Evolutionary conservation across 2,797 vertebrate species (phyloP).

Genomic region (Sebastes taczanowskii): DNA sequence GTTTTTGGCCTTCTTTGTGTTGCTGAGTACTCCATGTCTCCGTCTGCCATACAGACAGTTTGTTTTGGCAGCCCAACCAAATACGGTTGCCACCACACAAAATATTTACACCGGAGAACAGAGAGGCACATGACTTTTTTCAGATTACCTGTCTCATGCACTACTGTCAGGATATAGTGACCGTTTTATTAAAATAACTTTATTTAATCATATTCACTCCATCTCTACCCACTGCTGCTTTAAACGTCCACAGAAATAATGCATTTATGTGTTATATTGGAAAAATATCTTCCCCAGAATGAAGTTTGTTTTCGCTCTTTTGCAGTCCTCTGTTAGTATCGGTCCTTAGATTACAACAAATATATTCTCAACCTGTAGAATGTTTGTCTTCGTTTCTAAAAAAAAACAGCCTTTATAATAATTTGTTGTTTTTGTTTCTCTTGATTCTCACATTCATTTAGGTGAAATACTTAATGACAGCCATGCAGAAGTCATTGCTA

Average conservation of each 20-base stretch:
- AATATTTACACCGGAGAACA: neutral
- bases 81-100: neutral
- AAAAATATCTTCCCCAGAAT: too few species aligned
- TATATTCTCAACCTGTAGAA: neutral
- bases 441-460: constrained; percentile 48
- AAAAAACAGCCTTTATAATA: neutral
- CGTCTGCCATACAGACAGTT: neutral
- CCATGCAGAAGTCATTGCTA: constrained; percentile 93
- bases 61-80: neutral
- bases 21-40: neutral
- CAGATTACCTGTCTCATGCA: too few species aligned
- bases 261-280: too few species aligned
- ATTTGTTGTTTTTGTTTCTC: neutral
- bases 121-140: fast-evolving
- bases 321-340: neutral
- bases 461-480: constrained; percentile 95
- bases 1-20: neutral
- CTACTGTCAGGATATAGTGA: too few species aligned
- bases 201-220: too few species aligned
- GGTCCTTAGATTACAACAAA: neutral
- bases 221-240: too few species aligned
- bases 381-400: neutral
- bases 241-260: too few species aligned
- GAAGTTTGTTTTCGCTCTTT: too few species aligned
- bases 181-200: too few species aligned